These are phyloP conservation scores for Excalfactoria chinensis DNA, from an alignment of 2,113 vertebrate species.

Conservation along the genomic window DNA sequence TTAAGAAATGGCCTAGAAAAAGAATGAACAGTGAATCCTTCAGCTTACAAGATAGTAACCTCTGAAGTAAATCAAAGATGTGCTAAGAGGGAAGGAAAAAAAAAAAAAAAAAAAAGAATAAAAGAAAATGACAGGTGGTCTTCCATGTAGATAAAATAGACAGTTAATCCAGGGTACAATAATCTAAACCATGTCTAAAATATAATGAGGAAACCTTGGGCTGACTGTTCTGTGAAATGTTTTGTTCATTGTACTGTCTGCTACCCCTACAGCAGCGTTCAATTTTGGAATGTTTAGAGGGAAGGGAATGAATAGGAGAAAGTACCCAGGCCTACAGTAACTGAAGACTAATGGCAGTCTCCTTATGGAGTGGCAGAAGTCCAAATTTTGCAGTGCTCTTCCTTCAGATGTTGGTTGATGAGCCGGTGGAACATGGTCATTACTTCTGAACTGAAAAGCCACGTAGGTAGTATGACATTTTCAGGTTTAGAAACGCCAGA, in stretches of 20 bases:
- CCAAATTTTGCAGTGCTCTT: neutral
- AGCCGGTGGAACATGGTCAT: neutral
- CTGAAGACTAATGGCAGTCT: neutral
- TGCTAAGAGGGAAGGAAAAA: neutral
- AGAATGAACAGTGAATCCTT: neutral
- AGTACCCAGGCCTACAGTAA: neutral
- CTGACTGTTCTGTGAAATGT: neutral
- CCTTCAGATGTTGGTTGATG: neutral
- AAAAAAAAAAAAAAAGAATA: neutral
- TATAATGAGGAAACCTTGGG: neutral
- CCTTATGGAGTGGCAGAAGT: neutral
- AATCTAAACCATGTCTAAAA: neutral
- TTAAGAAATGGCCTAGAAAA: neutral
- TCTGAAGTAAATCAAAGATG: neutral
- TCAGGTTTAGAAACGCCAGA: neutral
- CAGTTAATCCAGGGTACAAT: neutral
- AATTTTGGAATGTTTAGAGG: neutral
- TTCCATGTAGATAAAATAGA: fast-evolving
- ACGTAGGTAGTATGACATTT: neutral
- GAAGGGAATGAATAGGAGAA: neutral
- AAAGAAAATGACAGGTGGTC: neutral
- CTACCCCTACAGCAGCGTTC: neutral
- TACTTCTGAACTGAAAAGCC: neutral
- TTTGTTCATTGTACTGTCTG: fast-evolving
- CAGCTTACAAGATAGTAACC: neutral